phyloP scores from a whole-genome alignment of 1,140 invertebrate genomes.

The Drosophila persimilis region DNA sequence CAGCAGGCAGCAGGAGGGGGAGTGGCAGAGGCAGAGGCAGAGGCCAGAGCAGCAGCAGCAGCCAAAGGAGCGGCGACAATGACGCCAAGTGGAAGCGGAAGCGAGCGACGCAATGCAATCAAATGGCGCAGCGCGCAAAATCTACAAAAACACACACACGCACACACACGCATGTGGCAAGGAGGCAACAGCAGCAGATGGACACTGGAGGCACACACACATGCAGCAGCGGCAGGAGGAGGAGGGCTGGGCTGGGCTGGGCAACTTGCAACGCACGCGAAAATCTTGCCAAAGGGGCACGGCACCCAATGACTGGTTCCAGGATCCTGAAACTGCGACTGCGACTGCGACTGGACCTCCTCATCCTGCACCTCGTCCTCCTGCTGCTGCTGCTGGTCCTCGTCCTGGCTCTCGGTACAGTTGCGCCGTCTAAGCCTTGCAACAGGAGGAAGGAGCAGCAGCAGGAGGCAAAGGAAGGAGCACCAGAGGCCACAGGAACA shows the following conservation, averaged over 20 bases:
- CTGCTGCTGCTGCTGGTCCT: not conserved
- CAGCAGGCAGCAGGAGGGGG: constrained; percentile 3
- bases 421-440: constrained; percentile 77
- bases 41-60: constrained; percentile 4
- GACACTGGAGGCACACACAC: constrained; percentile 27
- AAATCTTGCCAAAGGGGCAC: constrained; percentile 67
- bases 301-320: constrained; percentile 28
- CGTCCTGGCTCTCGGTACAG: constrained; percentile 53
- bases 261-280: constrained; percentile 78
- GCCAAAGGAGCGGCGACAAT: constrained; percentile 78
- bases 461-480: constrained; percentile 15
- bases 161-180: constrained; percentile 26
- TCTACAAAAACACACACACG: constrained; percentile 72
- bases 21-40: not conserved
- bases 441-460: constrained; percentile 22
- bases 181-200: constrained; percentile 34
- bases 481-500: constrained; percentile 16
- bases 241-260: constrained; percentile 30
- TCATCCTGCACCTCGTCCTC: no score
- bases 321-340: constrained; percentile 32
- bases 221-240: constrained; percentile 22
- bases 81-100: constrained; percentile 65
- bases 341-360: not conserved
- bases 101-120: constrained; percentile 69
- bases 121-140: constrained; percentile 76